Percentiles rank a stretch among this genome's conserved stretches.
These are phyloP conservation scores for Cryptoblepharus egeriae DNA, from an alignment of 2,797 vertebrate genomes.

Conservation along the genomic window DNA sequence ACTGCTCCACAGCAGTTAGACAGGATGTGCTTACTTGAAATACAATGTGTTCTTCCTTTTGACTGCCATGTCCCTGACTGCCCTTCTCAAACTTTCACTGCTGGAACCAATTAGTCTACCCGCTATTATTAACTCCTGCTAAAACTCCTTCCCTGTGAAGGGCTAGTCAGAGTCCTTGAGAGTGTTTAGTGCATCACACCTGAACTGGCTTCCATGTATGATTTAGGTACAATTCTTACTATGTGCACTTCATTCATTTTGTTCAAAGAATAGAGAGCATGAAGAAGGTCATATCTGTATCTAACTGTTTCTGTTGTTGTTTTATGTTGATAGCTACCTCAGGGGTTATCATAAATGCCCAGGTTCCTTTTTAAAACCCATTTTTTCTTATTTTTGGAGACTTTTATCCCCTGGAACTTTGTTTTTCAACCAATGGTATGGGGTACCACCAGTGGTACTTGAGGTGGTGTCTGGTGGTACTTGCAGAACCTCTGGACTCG, in stretches of 20 bases:
- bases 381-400: too few relatives aligned
- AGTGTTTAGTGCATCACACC: neutral
- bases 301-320: too few relatives aligned
- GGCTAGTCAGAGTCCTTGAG: neutral
- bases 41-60: slow-evolving; percentile 58
- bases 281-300: neutral
- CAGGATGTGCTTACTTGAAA: slow-evolving; percentile 46
- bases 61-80: slow-evolving; percentile 42
- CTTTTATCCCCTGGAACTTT: too few relatives aligned
- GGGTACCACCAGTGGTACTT: too few relatives aligned
- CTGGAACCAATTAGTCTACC: slow-evolving; percentile 34
- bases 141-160: neutral
- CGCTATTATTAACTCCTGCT: neutral
- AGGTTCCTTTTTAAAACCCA: too few relatives aligned
- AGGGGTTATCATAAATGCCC: too few relatives aligned
- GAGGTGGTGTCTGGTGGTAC: too few relatives aligned
- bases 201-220: neutral
- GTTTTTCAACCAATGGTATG: too few relatives aligned
- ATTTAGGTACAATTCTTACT: neutral
- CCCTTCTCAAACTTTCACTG: slow-evolving; percentile 38
- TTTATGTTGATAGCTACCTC: too few relatives aligned
- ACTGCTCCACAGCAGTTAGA: slow-evolving; percentile 61
- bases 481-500: too few relatives aligned
- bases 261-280: neutral
- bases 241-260: neutral